These are phyloP conservation scores for Drosophila asahinai DNA, from an alignment of 1,140 invertebrate genomes.

Conservation along the genomic window DNA sequence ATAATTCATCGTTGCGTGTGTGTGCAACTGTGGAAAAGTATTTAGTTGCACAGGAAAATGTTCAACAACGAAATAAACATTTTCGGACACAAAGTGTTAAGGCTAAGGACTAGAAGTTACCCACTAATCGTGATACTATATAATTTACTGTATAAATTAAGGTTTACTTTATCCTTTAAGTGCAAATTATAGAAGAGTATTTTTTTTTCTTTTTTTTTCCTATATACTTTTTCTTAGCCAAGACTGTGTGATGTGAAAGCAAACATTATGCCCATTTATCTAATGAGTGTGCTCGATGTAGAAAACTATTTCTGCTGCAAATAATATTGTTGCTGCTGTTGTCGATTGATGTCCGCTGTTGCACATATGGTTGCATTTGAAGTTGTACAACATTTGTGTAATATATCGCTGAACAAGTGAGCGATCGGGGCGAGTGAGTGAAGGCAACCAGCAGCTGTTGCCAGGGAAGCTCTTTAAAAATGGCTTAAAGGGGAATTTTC, in stretches of 20 bases:
- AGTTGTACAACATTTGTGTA: constrained; percentile 42
- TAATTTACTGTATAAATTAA: background rate
- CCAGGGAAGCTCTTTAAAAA: constrained; percentile 19
- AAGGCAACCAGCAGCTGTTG: constrained; percentile 24
- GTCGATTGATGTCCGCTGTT: constrained; percentile 14
- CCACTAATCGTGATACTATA: background rate
- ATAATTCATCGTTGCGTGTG: constrained; percentile 22
- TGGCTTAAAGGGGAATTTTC: constrained; percentile 4
- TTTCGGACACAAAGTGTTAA: background rate
- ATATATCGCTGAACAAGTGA: constrained; percentile 22
- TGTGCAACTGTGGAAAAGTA: constrained; percentile 41
- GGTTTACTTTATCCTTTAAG: no score
- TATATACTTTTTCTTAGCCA: background rate
- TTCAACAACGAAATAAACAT: constrained; percentile 46
- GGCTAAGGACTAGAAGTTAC: background rate
- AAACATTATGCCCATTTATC: constrained; percentile 9
- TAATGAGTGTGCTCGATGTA: background rate
- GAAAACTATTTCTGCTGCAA: constrained; percentile 26
- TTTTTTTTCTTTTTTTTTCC: background rate
- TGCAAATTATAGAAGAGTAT: background rate
- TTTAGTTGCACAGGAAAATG: constrained; percentile 53
- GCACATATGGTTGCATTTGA: constrained; percentile 38
- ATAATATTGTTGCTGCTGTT: constrained; percentile 24
- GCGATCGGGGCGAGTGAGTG: constrained; percentile 6
- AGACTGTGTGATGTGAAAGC: background rate